phyloP scores from a whole-genome alignment of 2,888 invertebrate species.

The Himalopsyche anomala region DNA sequence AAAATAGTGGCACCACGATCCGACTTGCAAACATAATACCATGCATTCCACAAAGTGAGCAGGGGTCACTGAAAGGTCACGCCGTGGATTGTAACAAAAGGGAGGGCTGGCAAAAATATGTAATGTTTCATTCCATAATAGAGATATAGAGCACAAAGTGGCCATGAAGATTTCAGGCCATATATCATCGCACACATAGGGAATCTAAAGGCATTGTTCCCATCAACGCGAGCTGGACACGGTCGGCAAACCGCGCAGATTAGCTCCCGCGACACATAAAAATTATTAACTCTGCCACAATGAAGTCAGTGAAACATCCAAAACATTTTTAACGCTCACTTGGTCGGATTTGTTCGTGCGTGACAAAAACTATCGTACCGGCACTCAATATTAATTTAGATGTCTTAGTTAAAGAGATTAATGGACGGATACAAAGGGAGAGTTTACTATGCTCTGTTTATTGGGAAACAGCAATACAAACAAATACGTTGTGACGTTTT shows the following conservation, averaged over 20 bases:
- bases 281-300: slow-evolving; percentile 37
- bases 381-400: slow-evolving; percentile 42
- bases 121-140: slow-evolving; percentile 47
- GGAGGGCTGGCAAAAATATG: slow-evolving; percentile 42
- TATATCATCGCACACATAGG: slow-evolving; percentile 26
- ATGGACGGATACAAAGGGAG: slow-evolving; percentile 27
- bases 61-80: slow-evolving; percentile 24
- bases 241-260: slow-evolving; percentile 42
- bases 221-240: slow-evolving; percentile 17
- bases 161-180: slow-evolving; percentile 32
- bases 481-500: slow-evolving; percentile 23
- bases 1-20: not conserved
- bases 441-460: slow-evolving; percentile 43
- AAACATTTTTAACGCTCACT: slow-evolving; percentile 38
- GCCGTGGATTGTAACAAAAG: not conserved
- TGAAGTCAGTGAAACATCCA: slow-evolving; percentile 31
- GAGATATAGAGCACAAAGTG: slow-evolving; percentile 46
- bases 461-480: slow-evolving; percentile 35
- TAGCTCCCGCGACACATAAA: slow-evolving; percentile 39
- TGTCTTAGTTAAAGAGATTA: slow-evolving; percentile 27
- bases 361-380: slow-evolving; percentile 22
- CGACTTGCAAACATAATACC: slow-evolving; percentile 12
- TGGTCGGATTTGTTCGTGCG: slow-evolving; percentile 21
- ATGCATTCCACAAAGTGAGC: slow-evolving; percentile 28
- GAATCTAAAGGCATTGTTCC: slow-evolving; percentile 24